Base-by-base conservation (phyloP, 37 sponge, comb jelly and placozoan genomes). In the Chondrosia reniformis region DNA sequence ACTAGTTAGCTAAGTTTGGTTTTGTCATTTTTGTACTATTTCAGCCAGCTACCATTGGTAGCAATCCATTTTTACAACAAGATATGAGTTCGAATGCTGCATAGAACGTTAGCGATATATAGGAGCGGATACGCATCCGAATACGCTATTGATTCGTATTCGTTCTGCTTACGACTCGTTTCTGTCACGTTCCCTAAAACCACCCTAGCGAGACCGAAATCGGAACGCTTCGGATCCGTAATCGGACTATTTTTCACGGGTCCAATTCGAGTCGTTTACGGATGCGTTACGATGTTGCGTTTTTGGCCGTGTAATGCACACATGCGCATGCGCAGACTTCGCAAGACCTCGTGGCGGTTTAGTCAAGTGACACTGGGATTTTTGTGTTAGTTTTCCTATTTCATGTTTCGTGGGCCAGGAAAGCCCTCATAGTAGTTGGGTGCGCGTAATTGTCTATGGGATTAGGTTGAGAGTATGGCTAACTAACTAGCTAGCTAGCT, bases 81-180 rank as follows among this genome's bases (percentile, higher is more conserved):
- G 54, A 49, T 49, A 49, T 49, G 54, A 49, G 54, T 49, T 49
- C 54, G 15, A 49, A 49, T 49, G 15, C 54, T 49, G 54, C 54
- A 49, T 49, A 49, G 54, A 49, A 49, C 54, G 15, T 49, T 49
- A 49, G 54, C 54, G 54, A 49, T 49, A 49, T 49, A 49, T 49
- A 49, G 54, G 54, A 49, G 15, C 54, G 15, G 54, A 49, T 49
- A 49, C 54, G 15, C 15, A 49, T 49, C 54, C 15, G 54, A 49
- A 49, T 49, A 49, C 54, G 54, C 54, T 49, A 49, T 49, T 49
- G 54, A 19, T 49, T 49, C 15, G 54, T 49, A 49, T n/a, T 49
- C 54, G 54, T 49, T 49, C 54, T 49, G 54, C 54, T 49, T 49
- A 49, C 54, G 54, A 49, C 54, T 49, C 54, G 54, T 49, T 49